Percentiles rank a stretch among this genome's conserved stretches.
These are phyloP conservation scores for Caenorhabditis parvicauda DNA, from an alignment of 2,888 invertebrate species.

Conservation along the genomic window DNA sequence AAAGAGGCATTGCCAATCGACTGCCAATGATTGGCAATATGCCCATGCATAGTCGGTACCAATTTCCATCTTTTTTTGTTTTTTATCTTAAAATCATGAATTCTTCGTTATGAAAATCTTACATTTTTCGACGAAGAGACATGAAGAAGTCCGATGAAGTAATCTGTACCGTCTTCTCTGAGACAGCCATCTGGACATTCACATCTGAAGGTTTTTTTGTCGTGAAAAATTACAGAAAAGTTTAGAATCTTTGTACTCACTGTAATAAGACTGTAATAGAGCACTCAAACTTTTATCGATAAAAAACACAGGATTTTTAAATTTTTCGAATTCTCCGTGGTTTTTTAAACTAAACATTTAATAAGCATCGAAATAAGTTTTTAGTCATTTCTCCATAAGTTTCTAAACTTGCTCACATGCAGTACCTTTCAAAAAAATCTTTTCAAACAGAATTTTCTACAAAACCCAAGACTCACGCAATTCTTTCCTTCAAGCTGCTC, in stretches of 20 bases:
- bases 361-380: no score
- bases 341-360: no score
- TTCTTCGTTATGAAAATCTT: constrained; percentile 8
- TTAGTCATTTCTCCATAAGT: no score
- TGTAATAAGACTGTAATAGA: neutral
- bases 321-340: no score
- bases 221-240: neutral
- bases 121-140: constrained; percentile 44
- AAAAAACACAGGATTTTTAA: neutral
- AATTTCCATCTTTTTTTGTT: no score
- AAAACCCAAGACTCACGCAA: constrained; percentile 22
- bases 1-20: no score
- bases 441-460: constrained; percentile 1
- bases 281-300: neutral
- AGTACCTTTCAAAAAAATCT: constrained; percentile 10
- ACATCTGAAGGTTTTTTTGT: constrained; percentile 25
- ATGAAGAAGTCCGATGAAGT: constrained; percentile 48
- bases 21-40: no score
- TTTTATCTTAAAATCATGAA: neutral
- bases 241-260: constrained; percentile 1
- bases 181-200: constrained; percentile 43
- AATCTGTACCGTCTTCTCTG: constrained; percentile 37
- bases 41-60: no score
- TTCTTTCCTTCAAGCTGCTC: constrained; percentile 32
- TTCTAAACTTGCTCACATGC: no score